Percentiles rank a stretch among this genome's conserved stretches.
Conservation (phyloP, 2,888 invertebrate genomes). For the Morpho achilles region DNA sequence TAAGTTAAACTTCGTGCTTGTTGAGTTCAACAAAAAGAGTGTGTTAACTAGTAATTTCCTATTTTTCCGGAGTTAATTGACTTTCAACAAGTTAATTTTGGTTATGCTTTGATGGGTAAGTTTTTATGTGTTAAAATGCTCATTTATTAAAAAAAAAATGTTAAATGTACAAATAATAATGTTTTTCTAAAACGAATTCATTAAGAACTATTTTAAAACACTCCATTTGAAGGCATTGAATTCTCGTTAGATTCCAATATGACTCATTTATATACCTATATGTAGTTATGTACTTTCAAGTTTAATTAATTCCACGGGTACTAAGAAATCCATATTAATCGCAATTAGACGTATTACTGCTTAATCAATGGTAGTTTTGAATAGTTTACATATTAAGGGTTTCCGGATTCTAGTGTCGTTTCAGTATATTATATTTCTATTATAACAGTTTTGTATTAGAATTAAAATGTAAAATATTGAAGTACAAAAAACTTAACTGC, state of each 20-base stretch:
- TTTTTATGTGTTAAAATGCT: neutral
- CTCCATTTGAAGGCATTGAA: constrained; percentile 13
- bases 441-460: neutral
- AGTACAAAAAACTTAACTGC: constrained; percentile 18
- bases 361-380: constrained; percentile 16
- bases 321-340: constrained; percentile 16
- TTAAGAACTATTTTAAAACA: constrained; percentile 17
- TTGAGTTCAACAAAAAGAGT: constrained; percentile 55
- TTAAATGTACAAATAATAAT: neutral
- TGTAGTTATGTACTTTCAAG: constrained; percentile 16
- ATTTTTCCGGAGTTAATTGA: constrained; percentile 42
- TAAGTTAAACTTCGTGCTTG: constrained; percentile 66
- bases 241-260: constrained; percentile 17
- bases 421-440: neutral
- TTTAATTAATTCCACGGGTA: constrained; percentile 16
- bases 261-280: constrained; percentile 15
- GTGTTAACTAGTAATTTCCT: constrained; percentile 60
- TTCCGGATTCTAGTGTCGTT: constrained; percentile 9
- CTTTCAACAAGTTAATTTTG: constrained; percentile 29
- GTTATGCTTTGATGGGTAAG: constrained; percentile 1
- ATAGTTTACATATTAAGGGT: constrained; percentile 8
- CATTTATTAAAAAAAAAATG: too few species aligned
- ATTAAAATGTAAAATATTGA: constrained; percentile 1
- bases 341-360: constrained; percentile 13
- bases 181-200: constrained; percentile 9